Evolutionary conservation across 1,140 invertebrate genomes (phyloP), one percentile per base, ranked within the genome.

Genomic region (Ips nitidus): DNA sequence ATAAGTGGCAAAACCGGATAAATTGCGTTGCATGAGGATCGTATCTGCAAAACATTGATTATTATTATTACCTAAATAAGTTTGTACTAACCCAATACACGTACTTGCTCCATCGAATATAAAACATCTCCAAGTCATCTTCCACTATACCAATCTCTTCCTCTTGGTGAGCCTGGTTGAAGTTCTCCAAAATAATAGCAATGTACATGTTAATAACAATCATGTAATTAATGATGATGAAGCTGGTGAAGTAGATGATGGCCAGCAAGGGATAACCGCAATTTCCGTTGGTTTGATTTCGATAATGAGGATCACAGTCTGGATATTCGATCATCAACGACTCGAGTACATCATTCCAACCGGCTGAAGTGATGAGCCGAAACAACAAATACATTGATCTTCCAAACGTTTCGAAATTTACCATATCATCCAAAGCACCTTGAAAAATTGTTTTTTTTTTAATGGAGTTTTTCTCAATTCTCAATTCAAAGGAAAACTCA

Each of bases 141-240:
- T 98, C 95, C 45, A 97, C 95, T 60, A 98, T 96, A 55, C 96
- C 96, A 75, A 95, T 94, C 80, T 97, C 95, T 82, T 98, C 95
- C 75, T 98, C 94, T 79, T 96, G 93, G 82, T 98, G 95, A 8
- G 95, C 95, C 82, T 97, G 94, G 82, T 95, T 97, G 82, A 98
- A 98, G 81, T 98, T 98, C 81, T 98, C 95, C 73, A 98, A 85
- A 78, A 98, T 97, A 70, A 98, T 95, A 67, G 95, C 95, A 79
- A 98, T 98, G 85, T 98, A 98, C 95, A 98, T 97, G 84, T 98
- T 98, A 77, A 98, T 96, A 60, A 98, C 93, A 76, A 98, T 97
- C 90, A 98, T 94, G 81, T 94, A 97, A 78, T 93, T 96, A 74
- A 98, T 94, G 76, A 98, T 94, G 75, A 98, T 95, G 81, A 97